Percentiles rank a stretch among this genome's conserved stretches.
Conservation (phyloP, 1,140 invertebrate species). For the Trichoplusia ni region DNA sequence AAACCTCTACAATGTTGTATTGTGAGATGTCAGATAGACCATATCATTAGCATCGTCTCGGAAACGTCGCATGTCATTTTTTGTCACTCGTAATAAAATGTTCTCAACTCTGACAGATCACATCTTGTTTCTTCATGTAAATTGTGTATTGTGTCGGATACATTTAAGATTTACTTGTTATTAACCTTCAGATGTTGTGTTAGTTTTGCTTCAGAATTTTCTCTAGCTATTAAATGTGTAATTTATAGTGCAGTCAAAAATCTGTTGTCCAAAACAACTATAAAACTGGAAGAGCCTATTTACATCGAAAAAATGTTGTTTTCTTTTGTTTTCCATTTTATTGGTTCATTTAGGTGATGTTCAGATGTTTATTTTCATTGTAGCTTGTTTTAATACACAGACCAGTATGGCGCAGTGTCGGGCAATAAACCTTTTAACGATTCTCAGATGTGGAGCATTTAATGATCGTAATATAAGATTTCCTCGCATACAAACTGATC, state of each 20-base stretch:
- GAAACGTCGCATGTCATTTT: neutral
- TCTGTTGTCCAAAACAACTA: neutral
- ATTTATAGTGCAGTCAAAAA: too few species aligned
- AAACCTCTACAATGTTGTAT: slow-evolving; percentile 37
- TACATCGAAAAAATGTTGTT: slow-evolving; percentile 8
- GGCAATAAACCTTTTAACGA: slow-evolving; percentile 24
- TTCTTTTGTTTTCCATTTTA: neutral
- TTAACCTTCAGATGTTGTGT: neutral
- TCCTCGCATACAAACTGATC: slow-evolving; percentile 19
- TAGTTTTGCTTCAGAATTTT: neutral
- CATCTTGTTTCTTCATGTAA: slow-evolving; percentile 8
- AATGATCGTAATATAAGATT: slow-evolving; percentile 26
- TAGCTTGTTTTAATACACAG: slow-evolving; percentile 4
- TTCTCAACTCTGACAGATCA: slow-evolving; percentile 14
- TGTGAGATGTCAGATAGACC: neutral
- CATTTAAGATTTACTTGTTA: too few species aligned
- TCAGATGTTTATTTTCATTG: slow-evolving; percentile 19
- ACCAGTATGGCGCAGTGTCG: neutral
- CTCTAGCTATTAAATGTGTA: neutral
- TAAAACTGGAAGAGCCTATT: slow-evolving; percentile 16
- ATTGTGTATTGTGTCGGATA: neutral
- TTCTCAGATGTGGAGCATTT: slow-evolving; percentile 31
- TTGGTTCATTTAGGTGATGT: slow-evolving; percentile 17
- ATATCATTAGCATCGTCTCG: slow-evolving; percentile 3
- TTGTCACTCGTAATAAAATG: slow-evolving; percentile 6